Base-by-base conservation (phyloP, 2,888 invertebrate species). In the Eupithecia exiguata region DNA sequence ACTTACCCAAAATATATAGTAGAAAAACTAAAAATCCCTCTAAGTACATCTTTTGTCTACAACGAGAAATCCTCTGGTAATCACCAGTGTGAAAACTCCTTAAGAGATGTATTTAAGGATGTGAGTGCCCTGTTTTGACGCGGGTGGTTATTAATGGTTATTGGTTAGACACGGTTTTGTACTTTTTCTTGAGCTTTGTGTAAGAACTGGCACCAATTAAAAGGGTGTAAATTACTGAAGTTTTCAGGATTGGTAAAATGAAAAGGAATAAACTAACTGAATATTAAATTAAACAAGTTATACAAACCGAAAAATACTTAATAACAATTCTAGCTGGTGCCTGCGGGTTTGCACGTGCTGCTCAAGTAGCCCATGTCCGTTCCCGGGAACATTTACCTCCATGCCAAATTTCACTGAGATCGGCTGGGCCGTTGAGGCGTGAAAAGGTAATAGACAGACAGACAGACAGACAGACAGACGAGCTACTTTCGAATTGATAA, bases 71-170 rank as follows among this genome's bases (percentile, higher is more conserved):
- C 38, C 63, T n/a, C 18, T 10, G 12, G 10, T 12, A 65, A 36
- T 65, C 12, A 49, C 43, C 63, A 69, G 30, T 66, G 68, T 74
- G 58, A 43, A 71, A 65, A 43, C 53, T 36, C 36, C 40, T 70
- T 61, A 63, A n/a, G 62, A 35, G 49, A 43, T 53, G 72, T 72
- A 63, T 70, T 68, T 53, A 68, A 70, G 70, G 68, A 70, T 70
- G 67, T 82, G 84, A 84, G 80, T 78, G 75, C 85, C 84, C 80
- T 92, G 91, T 92, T 92, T 91, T 92, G 93, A 93, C 93, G 84
- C 87, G 84, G 21, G 80, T 80, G 81, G 84, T 90, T 91, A 91
- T 90, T 88, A 89, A 93, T 91, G 91, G 87, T 88, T 87, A 88
- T 87, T 87, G 88, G 85, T 87, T 71, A 80, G 82, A 86, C 85